Conservation (phyloP, 2,888 invertebrate genomes). For the Drosophila niveifrons region DNA sequence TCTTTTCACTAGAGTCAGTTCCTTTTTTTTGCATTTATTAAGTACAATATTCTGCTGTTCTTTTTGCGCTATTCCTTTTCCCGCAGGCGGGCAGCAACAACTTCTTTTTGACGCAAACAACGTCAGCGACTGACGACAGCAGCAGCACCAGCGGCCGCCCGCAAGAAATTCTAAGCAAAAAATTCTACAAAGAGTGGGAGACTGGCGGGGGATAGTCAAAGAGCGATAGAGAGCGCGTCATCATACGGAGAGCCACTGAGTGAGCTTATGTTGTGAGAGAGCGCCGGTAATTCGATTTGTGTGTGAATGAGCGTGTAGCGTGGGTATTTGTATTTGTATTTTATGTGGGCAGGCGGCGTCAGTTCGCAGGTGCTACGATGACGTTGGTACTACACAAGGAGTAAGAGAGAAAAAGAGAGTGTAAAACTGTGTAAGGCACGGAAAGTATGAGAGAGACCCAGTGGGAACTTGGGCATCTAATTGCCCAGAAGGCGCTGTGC, state of each 20-base stretch:
- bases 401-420: conserved; percentile 3
- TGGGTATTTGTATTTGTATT: conserved; percentile 30
- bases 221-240: conserved; percentile 13
- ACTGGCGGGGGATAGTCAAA: conserved; percentile 7
- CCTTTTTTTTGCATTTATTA: not conserved
- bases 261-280: conserved; percentile 61
- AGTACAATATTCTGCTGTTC: not conserved
- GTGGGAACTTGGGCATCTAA: conserved; percentile 36
- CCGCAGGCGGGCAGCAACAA: conserved; percentile 44
- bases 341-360: conserved; percentile 48
- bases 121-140: conserved; percentile 75
- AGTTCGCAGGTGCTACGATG: conserved; percentile 54
- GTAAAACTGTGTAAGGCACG: conserved; percentile 1
- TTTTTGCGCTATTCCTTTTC: conserved; percentile 9
- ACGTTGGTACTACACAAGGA: conserved; percentile 39
- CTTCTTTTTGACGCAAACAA: conserved; percentile 70
- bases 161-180: conserved; percentile 43
- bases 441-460: not conserved
- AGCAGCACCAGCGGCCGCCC: conserved; percentile 48
- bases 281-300: conserved; percentile 65
- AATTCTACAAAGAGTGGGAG: not conserved
- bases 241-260: conserved; percentile 22
- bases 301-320: conserved; percentile 34
- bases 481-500: conserved; percentile 38
- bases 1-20: not conserved